A percentile compares a stretch with the other conserved stretches of the same genome.
These are phyloP conservation scores for Eunapius fragilis DNA, from an alignment of 37 sponge, comb jelly and placozoan species.

Conservation along the genomic window DNA sequence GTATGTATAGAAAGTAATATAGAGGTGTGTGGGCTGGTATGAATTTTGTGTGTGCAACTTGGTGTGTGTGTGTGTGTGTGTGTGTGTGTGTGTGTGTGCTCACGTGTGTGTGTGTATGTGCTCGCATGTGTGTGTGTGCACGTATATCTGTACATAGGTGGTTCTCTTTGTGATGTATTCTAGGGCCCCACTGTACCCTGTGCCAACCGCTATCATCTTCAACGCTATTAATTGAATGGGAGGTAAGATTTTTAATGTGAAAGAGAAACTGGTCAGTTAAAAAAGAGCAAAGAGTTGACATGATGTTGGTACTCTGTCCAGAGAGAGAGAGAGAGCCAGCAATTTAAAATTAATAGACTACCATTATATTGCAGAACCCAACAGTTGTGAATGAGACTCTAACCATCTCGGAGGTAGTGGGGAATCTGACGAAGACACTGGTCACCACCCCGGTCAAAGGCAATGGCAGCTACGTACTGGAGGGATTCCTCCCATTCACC, in stretches of 20 bases:
- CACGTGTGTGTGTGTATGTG: not conserved
- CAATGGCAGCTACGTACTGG: not conserved
- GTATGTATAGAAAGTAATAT: not conserved
- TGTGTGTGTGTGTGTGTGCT: not conserved
- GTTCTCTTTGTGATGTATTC: not conserved
- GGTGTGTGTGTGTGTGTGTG: not conserved
- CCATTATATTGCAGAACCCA: not conserved
- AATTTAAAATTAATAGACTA: not conserved
- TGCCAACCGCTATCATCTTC: not conserved
- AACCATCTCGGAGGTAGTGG: not conserved
- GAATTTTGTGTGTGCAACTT: not conserved
- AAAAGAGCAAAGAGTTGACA: too few relatives aligned
- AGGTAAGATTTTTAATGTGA: not conserved
- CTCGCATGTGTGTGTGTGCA: too few relatives aligned
- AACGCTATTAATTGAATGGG: not conserved
- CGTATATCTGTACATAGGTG: not conserved
- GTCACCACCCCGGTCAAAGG: not conserved
- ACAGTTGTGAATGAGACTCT: not conserved
- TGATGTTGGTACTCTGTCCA: too few relatives aligned
- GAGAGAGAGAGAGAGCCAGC: not conserved
- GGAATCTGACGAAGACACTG: not conserved
- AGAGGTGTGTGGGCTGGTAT: not conserved
- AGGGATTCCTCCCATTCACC: not conserved
- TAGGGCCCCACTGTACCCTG: not conserved
- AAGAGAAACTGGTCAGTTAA: too few relatives aligned